Evolutionary conservation across 2,797 vertebrate species (phyloP).

Genomic region (Diplodus sargus): DNA sequence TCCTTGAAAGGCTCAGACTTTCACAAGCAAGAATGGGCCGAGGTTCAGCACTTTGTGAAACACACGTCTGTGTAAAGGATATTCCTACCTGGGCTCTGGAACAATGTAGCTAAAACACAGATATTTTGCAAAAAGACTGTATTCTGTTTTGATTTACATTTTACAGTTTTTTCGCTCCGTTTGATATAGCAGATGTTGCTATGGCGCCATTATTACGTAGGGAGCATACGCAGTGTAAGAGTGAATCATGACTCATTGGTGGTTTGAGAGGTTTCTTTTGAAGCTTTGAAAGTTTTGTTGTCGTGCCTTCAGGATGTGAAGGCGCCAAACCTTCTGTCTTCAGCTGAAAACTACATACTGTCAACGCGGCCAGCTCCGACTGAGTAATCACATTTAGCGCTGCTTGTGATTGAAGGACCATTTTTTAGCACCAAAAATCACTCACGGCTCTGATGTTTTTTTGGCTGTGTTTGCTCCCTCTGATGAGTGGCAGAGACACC

Average conservation of each 20-base stretch:
- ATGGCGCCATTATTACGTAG: not conserved
- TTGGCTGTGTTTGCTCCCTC: conserved; percentile 21
- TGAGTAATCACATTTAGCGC: conserved; percentile 21
- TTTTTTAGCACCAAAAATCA: conserved; percentile 42
- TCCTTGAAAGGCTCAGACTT: too few species aligned
- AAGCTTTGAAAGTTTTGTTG: not conserved
- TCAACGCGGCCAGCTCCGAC: not conserved
- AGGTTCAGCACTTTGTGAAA: too few species aligned
- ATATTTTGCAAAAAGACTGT: too few species aligned
- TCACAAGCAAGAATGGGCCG: too few species aligned
- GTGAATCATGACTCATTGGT: not conserved
- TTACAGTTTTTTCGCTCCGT: not conserved
- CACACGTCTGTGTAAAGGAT: too few species aligned
- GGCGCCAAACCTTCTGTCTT: not conserved
- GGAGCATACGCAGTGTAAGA: not conserved
- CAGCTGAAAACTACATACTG: conserved; percentile 1
- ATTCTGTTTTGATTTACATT: too few species aligned
- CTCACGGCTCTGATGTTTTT: conserved; percentile 12
- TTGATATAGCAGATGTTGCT: not conserved
- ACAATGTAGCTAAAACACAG: too few species aligned
- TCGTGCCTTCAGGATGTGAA: not conserved
- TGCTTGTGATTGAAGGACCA: conserved; percentile 24
- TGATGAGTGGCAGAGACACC: conserved; percentile 54
- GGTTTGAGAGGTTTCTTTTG: not conserved
- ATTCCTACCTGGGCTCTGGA: too few species aligned